Conservation (phyloP, 2,797 vertebrate species). For the Muscicapa comitata region DNA sequence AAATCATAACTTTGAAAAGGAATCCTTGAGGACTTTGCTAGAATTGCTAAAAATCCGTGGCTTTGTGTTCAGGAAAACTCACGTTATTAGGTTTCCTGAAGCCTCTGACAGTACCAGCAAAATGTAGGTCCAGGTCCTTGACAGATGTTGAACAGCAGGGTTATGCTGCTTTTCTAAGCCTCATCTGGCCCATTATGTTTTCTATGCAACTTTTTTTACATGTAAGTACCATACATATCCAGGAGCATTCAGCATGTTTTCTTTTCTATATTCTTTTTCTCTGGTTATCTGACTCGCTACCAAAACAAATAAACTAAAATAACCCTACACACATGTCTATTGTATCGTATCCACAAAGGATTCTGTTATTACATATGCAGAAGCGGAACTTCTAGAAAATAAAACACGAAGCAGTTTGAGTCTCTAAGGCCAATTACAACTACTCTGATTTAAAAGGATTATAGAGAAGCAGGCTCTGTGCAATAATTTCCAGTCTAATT, state of each 20-base stretch:
- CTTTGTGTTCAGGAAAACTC: neutral
- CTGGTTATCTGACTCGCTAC: slow-evolving; percentile 55
- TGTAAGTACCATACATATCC: slow-evolving; percentile 20
- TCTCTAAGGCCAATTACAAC: slow-evolving; percentile 76
- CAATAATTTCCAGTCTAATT: slow-evolving; percentile 76
- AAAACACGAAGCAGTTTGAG: slow-evolving; percentile 66
- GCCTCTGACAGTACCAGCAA: neutral
- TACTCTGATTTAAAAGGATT: slow-evolving; percentile 75
- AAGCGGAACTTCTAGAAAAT: slow-evolving; percentile 70
- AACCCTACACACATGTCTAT: slow-evolving; percentile 55
- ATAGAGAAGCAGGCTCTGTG: slow-evolving; percentile 68
- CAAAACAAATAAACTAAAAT: slow-evolving; percentile 68
- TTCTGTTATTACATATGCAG: slow-evolving; percentile 70
- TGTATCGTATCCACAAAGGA: slow-evolving; percentile 55
- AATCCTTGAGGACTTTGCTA: neutral
- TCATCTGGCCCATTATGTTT: neutral
- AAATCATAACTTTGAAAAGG: neutral
- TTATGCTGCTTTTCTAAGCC: neutral
- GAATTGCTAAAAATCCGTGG: neutral
- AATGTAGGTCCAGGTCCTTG: neutral
- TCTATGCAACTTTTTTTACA: neutral
- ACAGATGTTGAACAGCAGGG: neutral
- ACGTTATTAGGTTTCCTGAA: neutral
- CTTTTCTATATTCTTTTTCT: slow-evolving; percentile 38
- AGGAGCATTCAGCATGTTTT: neutral